phyloP scores from a whole-genome alignment of 2,797 vertebrate species.

The Hafferia zeledoni region DNA sequence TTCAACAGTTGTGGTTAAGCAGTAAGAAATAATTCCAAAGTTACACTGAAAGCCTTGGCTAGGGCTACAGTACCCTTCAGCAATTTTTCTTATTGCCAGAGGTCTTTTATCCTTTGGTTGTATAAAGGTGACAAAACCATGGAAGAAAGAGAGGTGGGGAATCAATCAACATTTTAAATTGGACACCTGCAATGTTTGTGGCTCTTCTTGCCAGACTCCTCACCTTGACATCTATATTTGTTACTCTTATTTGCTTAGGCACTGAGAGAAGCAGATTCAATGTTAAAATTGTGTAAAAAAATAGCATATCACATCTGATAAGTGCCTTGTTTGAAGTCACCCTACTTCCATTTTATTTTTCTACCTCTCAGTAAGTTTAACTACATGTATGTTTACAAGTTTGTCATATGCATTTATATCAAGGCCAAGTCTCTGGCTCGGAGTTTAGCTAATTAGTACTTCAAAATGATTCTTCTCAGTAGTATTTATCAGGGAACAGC shows the following conservation, averaged over 20 bases:
- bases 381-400: not conserved
- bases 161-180: not conserved
- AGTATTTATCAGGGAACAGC: not conserved
- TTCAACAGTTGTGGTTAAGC: not conserved
- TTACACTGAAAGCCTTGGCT: not conserved
- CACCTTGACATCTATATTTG: not conserved
- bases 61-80: not conserved
- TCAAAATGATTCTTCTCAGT: not conserved
- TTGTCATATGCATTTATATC: not conserved
- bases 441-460: not conserved
- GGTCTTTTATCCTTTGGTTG: not conserved
- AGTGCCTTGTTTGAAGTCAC: not conserved
- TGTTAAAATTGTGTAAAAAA: not conserved
- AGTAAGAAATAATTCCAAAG: not conserved
- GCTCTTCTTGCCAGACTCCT: rapidly evolving
- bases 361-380: not conserved
- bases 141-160: too few species aligned
- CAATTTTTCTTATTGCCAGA: not conserved
- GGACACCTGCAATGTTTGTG: not conserved
- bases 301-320: not conserved
- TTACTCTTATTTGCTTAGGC: not conserved
- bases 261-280: not conserved
- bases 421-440: not conserved
- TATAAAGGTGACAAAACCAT: not conserved
- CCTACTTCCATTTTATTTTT: not conserved